A percentile compares a stretch with the other conserved stretches of the same genome.
phyloP scores from a whole-genome alignment of 2,888 invertebrate genomes.

The Tipula helvola region DNA sequence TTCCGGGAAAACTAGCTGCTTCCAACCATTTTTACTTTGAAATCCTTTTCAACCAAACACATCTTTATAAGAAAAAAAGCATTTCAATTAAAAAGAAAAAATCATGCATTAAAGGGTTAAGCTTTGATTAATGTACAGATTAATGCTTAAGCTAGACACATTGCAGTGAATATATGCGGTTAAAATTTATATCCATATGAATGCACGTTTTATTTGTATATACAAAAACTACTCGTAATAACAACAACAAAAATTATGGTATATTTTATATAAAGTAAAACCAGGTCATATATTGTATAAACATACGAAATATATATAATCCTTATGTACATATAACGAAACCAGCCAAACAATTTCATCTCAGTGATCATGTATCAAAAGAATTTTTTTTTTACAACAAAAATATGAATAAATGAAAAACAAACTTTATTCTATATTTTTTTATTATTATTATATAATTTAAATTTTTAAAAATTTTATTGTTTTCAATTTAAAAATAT shows the following conservation, averaged over 20 bases:
- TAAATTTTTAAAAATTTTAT: background rate
- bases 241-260: background rate
- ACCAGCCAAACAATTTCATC: background rate
- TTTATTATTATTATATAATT: background rate
- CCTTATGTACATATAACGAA: background rate
- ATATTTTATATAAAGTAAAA: background rate
- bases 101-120: no score
- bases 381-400: background rate
- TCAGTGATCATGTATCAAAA: background rate
- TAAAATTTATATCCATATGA: background rate
- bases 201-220: background rate
- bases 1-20: no score
- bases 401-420: background rate
- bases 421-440: background rate
- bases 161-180: background rate
- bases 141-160: background rate
- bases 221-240: background rate
- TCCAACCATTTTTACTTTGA: no score
- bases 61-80: no score
- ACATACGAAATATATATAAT: background rate
- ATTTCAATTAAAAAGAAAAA: no score
- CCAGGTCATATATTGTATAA: background rate
- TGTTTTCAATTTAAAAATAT: background rate
- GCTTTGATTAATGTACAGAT: background rate
- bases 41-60: no score